phyloP scores from a whole-genome alignment of 2,113 vertebrate genomes.

The Rhabdomys dilectus region DNA sequence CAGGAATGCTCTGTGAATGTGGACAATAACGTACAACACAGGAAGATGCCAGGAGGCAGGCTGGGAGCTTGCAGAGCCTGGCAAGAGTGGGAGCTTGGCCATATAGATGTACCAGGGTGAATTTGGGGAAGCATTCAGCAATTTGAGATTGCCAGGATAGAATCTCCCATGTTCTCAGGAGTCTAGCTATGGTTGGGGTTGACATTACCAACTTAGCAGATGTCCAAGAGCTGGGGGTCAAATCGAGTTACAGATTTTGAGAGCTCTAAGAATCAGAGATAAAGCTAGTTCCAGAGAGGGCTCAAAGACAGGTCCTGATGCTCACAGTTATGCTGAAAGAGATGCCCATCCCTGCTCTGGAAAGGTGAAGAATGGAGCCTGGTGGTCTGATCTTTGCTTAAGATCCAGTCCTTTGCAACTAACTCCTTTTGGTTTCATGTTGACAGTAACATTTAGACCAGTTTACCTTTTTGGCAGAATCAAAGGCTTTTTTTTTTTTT shows the following conservation, averaged over 20 bases:
- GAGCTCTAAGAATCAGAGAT: neutral
- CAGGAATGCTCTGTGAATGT: no score
- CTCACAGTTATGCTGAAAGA: neutral
- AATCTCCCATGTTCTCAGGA: no score
- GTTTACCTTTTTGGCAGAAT: neutral
- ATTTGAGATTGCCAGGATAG: neutral
- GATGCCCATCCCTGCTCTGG: rapidly evolving
- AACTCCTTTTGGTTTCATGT: neutral
- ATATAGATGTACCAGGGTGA: no score
- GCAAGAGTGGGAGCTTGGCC: neutral
- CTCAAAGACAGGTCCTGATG: neutral
- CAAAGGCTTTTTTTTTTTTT: neutral
- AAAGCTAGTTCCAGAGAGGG: neutral
- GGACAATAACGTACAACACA: neutral
- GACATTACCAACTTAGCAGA: neutral
- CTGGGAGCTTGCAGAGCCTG: neutral
- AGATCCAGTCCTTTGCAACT: neutral
- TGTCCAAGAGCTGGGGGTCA: neutral
- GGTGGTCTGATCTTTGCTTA: neutral
- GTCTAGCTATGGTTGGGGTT: neutral
- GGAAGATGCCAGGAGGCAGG: neutral
- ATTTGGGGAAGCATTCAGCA: no score
- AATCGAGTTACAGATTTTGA: neutral
- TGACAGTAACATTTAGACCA: neutral
- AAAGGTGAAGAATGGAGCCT: neutral